These are phyloP conservation scores for Coryphaenoides rupestris DNA, from an alignment of 2,113 vertebrate genomes.

Conservation along the genomic window DNA sequence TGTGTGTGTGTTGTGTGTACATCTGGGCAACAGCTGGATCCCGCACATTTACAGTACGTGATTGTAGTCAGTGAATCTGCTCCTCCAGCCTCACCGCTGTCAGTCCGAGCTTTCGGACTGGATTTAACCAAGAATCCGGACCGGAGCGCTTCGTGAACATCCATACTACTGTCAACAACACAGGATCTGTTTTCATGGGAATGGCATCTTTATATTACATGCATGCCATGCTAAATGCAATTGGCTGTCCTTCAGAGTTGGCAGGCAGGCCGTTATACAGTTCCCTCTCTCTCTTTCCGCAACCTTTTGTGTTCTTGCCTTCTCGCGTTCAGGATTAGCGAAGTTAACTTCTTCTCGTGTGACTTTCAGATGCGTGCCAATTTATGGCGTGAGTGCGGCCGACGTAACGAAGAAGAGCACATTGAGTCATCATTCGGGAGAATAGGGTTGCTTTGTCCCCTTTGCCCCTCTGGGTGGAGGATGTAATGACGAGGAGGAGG, in stretches of 20 bases:
- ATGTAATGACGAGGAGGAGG: constrained; percentile 8
- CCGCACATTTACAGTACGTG: constrained; percentile 30
- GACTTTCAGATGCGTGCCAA: constrained; percentile 38
- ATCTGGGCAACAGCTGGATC: constrained; percentile 59
- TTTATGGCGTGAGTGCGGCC: constrained; percentile 5
- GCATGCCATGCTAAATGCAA: background rate
- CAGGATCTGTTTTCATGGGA: background rate
- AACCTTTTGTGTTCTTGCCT: background rate
- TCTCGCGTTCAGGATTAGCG: background rate
- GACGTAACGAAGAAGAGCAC: constrained; percentile 45
- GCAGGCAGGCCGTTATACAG: background rate
- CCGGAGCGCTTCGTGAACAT: background rate
- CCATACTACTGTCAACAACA: background rate
- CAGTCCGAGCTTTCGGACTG: constrained; percentile 25
- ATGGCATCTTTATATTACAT: background rate
- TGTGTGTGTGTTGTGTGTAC: constrained; percentile 24
- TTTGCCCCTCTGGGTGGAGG: constrained; percentile 23
- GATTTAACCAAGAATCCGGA: constrained; percentile 24
- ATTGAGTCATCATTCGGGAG: constrained; percentile 55
- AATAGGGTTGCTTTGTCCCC: constrained; percentile 32
- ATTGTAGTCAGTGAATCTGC: constrained; percentile 40
- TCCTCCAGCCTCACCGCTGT: constrained; percentile 42
- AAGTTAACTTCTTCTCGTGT: constrained; percentile 21
- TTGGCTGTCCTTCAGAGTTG: too few species aligned
- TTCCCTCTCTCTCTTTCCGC: background rate